Evolutionary conservation across 2,113 vertebrate genomes (phyloP), one percentile per base, ranked within the genome.

Genomic region (Caranx ignobilis): DNA sequence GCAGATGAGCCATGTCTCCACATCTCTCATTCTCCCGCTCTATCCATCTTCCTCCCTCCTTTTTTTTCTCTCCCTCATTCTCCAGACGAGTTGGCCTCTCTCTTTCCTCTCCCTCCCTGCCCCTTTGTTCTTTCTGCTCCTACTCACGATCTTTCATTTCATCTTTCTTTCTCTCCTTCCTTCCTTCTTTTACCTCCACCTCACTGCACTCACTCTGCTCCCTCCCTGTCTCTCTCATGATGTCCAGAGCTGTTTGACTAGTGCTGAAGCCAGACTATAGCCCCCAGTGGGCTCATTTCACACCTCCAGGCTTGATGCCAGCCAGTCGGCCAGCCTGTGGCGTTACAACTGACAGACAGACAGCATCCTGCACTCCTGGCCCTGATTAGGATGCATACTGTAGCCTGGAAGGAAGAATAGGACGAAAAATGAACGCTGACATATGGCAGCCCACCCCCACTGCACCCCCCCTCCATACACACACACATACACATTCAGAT

Each of bases 1-100:
- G 89, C 90, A 93, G 91, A 92, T 93, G 91, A 93, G 91, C 91
- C 91, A 82, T 93, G 92, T 86, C 92, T 90, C 74, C 87, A 83
- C 81, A 82, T 91, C 87, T 83, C 84, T 91, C 70, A 77, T 76
- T 35, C 72, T 69, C 73, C 66, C 63, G 45, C 82, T 81, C 81
- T 52, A 87, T 87, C 82, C 83, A 65, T 89, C 85, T 87, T 87
- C 63, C 77, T 84, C 73, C 66, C 55, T 74, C 73, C 74, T 65
- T 61, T 81, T 41, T 10, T 57, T 64, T 65, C 75, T 52, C 86
- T 71, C 71, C 11, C 77, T 75, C 71, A 37, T 75, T 85, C 88
- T 86, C 71, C 71, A 84, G 43, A 81, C 80, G 79, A 84, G 65
- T 79, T 81, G 75, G 76, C 71, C 55, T 71, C 75, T 50, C 52